These are phyloP conservation scores for Lacerta agilis DNA, from an alignment of 2,797 vertebrate genomes.

Conservation along the genomic window DNA sequence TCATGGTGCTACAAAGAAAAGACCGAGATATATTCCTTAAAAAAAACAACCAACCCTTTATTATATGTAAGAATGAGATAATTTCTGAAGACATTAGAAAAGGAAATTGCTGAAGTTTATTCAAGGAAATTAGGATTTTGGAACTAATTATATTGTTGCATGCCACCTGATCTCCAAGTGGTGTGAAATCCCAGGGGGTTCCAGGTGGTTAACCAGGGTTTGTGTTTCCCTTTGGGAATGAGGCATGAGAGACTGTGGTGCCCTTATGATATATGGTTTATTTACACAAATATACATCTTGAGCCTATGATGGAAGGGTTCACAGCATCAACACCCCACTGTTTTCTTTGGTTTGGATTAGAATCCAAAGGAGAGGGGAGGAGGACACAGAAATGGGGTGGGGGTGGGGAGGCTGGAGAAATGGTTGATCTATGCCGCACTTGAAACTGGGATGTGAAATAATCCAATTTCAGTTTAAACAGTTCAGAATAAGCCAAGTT, in stretches of 20 bases:
- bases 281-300: too few relatives aligned
- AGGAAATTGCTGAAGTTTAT: background rate
- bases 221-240: too few relatives aligned
- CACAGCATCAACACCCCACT: too few relatives aligned
- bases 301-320: too few relatives aligned
- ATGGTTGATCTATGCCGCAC: background rate
- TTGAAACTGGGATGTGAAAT: background rate
- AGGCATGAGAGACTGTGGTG: too few relatives aligned
- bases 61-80: background rate
- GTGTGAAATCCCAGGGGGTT: too few relatives aligned
- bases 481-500: background rate
- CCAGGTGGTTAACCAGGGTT: too few relatives aligned
- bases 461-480: background rate
- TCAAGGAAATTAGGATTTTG: background rate
- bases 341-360: background rate
- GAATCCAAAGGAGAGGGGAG: background rate
- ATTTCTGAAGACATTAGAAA: conserved; percentile 6
- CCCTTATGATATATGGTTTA: too few relatives aligned
- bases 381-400: background rate
- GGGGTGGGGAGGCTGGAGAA: background rate
- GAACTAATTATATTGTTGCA: background rate
- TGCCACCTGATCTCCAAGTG: too few relatives aligned
- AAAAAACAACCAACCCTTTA: too few relatives aligned
- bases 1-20: fast-evolving
- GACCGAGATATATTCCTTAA: background rate